A percentile compares a stretch with the other conserved stretches of the same genome.
These are phyloP conservation scores for Chironomus riparius DNA, from an alignment of 2,888 invertebrate genomes.

Conservation along the genomic window DNA sequence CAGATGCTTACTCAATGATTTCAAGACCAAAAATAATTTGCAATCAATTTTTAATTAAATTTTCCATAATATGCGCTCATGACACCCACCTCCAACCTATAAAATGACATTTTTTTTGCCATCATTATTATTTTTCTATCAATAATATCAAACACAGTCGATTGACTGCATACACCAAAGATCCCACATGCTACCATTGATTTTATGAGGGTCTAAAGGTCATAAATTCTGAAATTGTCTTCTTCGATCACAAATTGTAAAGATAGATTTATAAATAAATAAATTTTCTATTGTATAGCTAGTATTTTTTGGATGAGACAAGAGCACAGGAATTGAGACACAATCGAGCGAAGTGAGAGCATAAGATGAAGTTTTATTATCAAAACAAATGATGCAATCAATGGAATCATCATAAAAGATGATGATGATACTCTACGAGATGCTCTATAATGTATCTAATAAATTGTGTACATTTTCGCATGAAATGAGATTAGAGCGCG, in stretches of 20 bases:
- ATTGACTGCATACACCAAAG: constrained; percentile 2
- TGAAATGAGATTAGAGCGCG: no score
- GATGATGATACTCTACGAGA: background rate
- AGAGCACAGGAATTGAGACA: background rate
- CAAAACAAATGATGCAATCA: constrained; percentile 24
- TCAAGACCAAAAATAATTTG: no score
- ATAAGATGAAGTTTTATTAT: background rate
- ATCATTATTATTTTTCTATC: background rate
- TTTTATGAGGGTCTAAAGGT: constrained; percentile 23
- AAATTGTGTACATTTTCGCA: background rate
- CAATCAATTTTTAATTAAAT: no score
- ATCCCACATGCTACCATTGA: background rate
- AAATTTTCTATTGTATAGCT: no score
- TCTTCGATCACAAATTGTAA: no score
- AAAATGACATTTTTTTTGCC: no score
- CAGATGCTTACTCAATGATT: no score
- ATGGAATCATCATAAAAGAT: background rate
- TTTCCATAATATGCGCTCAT: no score
- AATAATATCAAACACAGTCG: background rate
- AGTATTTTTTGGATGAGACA: no score
- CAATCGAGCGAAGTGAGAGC: background rate
- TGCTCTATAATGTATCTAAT: background rate
- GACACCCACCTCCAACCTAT: no score
- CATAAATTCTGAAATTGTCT: constrained; percentile 1
- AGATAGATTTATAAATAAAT: no score